Evolutionary conservation across 2,113 vertebrate species (phyloP), one percentile per base, ranked within the genome.

Genomic region (Bothrops jararaca): DNA sequence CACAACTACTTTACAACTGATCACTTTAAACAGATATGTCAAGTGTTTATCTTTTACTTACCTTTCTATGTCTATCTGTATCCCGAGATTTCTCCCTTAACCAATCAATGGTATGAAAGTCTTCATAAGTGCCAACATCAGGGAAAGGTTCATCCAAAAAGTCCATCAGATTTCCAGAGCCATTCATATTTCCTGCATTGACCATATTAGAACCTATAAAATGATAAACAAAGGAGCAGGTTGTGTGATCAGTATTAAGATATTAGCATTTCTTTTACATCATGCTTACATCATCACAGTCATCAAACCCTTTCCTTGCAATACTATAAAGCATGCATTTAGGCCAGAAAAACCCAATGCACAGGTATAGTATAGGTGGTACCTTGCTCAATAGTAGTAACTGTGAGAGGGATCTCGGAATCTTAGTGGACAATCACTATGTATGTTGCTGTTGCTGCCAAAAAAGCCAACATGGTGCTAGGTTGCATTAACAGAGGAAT

Each of bases 21-120:
- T 9, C 24, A 89, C 34, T 92, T 86, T 50, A 60, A 64, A 22
- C 12, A 29, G 11, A 2, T 89, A 10, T 52, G 6, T 20, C 12
- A 52, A 39, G 4, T 52, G 45, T 9, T 64, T 57, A 56, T 48
- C 7, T 34, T 39, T 53, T 13, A 39, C 48, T 89, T 52, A 99
- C 99, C 98, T 99, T 99, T 93, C 99, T 98, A 54, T 99, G 99
- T 45, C 99, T 98, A 95, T 99, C 99, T 0, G 99, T 99, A 97
- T 99, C 99, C 0, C 99, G 97, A 3, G 99, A 99, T 42, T 99
- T 99, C 95, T 99, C 99, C 93, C 99, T 96, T 90, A 99, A 97
- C 99, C 99, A 99, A 97, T 99, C 99, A 1, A 99, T 99, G 95
- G 99, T 99, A 93, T 99, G 99, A 96, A 99, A 99, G 96, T 99